Evolutionary conservation across 2,797 vertebrate species (phyloP), one percentile per base, ranked within the genome.

Genomic region (Oryzias sinensis): DNA sequence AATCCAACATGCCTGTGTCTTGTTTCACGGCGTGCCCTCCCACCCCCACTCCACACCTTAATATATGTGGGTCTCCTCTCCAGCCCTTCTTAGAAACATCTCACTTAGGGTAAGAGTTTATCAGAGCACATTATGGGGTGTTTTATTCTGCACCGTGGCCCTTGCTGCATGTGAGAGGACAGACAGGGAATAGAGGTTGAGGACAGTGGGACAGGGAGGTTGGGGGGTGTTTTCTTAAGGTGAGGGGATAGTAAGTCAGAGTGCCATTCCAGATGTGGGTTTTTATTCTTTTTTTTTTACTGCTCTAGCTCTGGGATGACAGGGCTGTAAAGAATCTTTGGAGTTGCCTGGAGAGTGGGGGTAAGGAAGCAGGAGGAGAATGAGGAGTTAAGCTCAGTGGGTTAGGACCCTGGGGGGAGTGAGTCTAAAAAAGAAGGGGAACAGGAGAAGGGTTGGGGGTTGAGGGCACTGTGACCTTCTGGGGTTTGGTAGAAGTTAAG

Each of bases 201-300:
- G 53, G 49, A 60, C 17, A 47, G 65, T 62, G 58, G 37, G 63
- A 53, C 33, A 60, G 65, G 49, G 56, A 25, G 56, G 53, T 40
- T 15, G 51, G 53, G 62, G 62, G 62, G 75, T 71, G 64, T 71
- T 64, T 76, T 77, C 76, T 82, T 72, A 77, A 83, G 79, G 76
- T 72, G 68, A 76, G 80, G 85, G 82, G 49, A 29, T 70, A 56
- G 79, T 77, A 81, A 74, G 62, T 45, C 57, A 86, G 83, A 91
- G 83, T 85, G 75, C 72, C 73, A 90, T 91, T 91, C 89, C 91
- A 93, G 90, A 91, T 92, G 91, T 91, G 87, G 11, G 9, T 11
- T 33, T 33, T 27, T 27, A 4, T 27, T 27, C 8, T 33, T 33
- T 37, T 80, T 80, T 87, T 88, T 90, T 92, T 89, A 91, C 87